Conservation (phyloP, 2,113 vertebrate species). For the Paraplagusia blochii region DNA sequence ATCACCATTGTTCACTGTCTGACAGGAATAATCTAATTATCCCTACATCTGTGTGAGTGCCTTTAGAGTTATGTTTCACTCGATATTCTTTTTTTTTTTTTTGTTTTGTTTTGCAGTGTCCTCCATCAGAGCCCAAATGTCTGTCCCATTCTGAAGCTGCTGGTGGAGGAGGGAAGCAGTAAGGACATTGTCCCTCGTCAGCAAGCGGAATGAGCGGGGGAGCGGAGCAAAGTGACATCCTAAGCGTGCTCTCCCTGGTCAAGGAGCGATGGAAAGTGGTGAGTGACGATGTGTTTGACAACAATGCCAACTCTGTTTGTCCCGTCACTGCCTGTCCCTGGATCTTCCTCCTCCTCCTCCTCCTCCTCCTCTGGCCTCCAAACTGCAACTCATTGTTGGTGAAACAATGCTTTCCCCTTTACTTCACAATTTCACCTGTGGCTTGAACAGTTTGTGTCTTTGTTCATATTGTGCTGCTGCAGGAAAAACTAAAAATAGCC, state of each 20-base stretch:
- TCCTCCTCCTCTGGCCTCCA: too few species aligned
- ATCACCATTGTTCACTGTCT: background rate
- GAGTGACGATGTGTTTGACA: constrained; percentile 58
- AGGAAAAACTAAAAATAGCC: constrained; percentile 54
- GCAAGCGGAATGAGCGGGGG: constrained; percentile 90
- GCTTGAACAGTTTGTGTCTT: constrained; percentile 38
- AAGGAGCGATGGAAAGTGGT: constrained; percentile 99
- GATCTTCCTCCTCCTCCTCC: constrained; percentile 2
- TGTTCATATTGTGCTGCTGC: constrained; percentile 43
- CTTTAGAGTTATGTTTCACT: constrained; percentile 15
- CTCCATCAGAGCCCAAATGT: constrained; percentile 60
- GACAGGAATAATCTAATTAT: background rate
- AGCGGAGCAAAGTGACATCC: constrained; percentile 93
- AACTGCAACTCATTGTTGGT: constrained; percentile 41
- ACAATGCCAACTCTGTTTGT: constrained; percentile 46
- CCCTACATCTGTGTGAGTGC: background rate
- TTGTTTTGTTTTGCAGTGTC: constrained; percentile 34
- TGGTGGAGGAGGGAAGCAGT: constrained; percentile 50
- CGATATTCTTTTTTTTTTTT: background rate
- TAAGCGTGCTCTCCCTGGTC: constrained; percentile 89
- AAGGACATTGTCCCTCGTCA: constrained; percentile 55
- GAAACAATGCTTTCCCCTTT: background rate
- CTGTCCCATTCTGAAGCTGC: constrained; percentile 36
- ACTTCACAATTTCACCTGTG: constrained; percentile 35
- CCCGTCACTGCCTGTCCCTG: constrained; percentile 30